phyloP scores from a whole-genome alignment of 2,113 vertebrate genomes.

The Sapayoa aenigma region DNA sequence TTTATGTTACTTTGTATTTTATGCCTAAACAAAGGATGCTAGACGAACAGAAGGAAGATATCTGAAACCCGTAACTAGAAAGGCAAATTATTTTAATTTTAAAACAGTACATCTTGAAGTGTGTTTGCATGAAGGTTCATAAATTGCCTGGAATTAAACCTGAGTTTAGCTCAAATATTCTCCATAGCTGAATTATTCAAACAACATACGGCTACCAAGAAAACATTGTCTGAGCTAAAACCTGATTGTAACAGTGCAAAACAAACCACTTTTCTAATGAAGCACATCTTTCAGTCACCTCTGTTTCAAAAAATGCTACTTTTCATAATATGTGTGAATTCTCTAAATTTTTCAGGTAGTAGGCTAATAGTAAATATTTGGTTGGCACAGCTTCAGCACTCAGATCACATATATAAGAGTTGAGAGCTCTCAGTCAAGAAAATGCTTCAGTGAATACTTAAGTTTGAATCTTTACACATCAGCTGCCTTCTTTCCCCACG shows the following conservation, averaged over 20 bases:
- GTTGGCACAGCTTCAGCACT: not conserved
- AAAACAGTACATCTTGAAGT: not conserved
- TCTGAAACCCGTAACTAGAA: constrained; percentile 34
- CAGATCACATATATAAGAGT: not conserved
- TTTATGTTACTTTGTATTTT: not conserved
- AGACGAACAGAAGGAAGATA: constrained; percentile 14
- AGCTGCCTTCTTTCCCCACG: not conserved
- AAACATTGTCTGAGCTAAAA: not conserved
- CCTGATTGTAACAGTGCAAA: constrained; percentile 17
- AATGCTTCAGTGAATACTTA: constrained; percentile 1
- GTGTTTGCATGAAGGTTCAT: constrained; percentile 34
- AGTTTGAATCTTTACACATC: not conserved
- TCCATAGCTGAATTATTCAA: constrained; percentile 38
- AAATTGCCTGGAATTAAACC: constrained; percentile 3
- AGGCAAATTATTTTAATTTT: constrained; percentile 4
- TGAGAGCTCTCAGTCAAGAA: not conserved
- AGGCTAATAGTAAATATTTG: constrained; percentile 22
- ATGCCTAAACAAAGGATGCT: constrained; percentile 26
- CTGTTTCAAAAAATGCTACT: not conserved
- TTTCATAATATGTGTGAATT: not conserved
- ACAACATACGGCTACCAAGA: not conserved
- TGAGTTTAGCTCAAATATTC: constrained; percentile 32
- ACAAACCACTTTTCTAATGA: not conserved
- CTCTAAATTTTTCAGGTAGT: not conserved
- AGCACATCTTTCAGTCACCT: not conserved